phyloP scores from a whole-genome alignment of 92 coral and sea anemone genomes.

The Montipora capitata region DNA sequence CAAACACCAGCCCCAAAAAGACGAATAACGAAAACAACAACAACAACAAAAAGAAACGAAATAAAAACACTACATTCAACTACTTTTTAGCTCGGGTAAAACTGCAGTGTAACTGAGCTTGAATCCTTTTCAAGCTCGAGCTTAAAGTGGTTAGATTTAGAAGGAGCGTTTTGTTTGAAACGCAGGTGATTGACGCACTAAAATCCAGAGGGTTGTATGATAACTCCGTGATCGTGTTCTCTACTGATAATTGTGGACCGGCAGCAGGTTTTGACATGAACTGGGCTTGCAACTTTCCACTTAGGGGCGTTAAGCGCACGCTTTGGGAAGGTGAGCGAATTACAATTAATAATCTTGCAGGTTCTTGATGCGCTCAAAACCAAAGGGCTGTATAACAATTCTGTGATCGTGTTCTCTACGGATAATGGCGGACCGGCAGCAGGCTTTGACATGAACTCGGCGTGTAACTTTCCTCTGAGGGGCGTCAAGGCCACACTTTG shows the following conservation, averaged over 20 bases:
- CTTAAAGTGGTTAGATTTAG: no score
- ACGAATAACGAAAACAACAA: no score
- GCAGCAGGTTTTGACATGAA: slow-evolving; percentile 90
- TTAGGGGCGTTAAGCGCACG: slow-evolving; percentile 3
- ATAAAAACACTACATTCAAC: no score
- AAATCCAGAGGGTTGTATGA: slow-evolving; percentile 79
- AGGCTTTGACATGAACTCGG: slow-evolving; percentile 86
- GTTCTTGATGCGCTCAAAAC: slow-evolving; percentile 82
- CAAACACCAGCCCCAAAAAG: no score
- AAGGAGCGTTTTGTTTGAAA: no score
- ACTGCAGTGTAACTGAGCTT: no score
- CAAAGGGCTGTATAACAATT: slow-evolving; percentile 80
- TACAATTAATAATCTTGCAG: slow-evolving; percentile 18
- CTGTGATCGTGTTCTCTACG: slow-evolving; percentile 87
- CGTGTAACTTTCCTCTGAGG: slow-evolving; percentile 88
- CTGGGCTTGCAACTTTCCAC: slow-evolving; percentile 87
- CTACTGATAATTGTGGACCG: slow-evolving; percentile 93
- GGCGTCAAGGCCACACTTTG: slow-evolving; percentile 89
- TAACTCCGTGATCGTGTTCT: slow-evolving; percentile 86
- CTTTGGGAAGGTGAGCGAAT: background rate
- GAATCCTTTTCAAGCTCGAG: no score
- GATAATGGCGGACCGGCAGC: slow-evolving; percentile 94
- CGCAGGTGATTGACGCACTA: slow-evolving; percentile 80
- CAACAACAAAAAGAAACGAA: no score
- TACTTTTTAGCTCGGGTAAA: no score